Conservation (phyloP, 2,888 invertebrate genomes). For the Hybos culiciformis region DNA sequence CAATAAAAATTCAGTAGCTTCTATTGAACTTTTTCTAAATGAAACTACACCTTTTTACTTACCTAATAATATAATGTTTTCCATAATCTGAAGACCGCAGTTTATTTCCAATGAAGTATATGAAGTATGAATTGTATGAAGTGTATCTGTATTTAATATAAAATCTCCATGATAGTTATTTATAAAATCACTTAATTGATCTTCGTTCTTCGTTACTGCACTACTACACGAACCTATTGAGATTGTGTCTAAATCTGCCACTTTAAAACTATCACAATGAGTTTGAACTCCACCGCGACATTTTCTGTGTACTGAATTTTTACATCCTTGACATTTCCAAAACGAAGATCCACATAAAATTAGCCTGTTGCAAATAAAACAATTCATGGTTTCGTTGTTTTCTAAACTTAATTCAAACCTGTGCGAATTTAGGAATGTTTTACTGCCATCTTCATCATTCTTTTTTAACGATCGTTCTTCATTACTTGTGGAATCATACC, state of each 20-base stretch:
- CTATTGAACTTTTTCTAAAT: no score
- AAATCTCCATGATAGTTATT: constrained; percentile 19
- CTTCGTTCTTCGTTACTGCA: neutral
- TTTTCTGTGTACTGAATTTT: constrained; percentile 28
- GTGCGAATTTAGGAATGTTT: no score
- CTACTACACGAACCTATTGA: constrained; percentile 1
- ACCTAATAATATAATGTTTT: constrained; percentile 24
- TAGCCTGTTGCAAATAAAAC: constrained; percentile 24
- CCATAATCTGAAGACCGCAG: constrained; percentile 30
- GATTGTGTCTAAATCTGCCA: constrained; percentile 6
- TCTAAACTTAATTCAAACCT: constrained; percentile 31
- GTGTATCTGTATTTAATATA: constrained; percentile 15
- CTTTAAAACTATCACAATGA: constrained; percentile 20
- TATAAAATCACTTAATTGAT: neutral
- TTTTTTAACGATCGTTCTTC: no score
- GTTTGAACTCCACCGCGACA: constrained; percentile 27
- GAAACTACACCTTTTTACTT: neutral
- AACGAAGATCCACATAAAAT: constrained; percentile 27
- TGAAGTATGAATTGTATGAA: neutral
- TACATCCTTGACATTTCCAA: constrained; percentile 34
- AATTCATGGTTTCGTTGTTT: constrained; percentile 19
- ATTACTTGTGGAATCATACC: no score
- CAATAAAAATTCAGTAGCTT: no score
- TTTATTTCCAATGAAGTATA: constrained; percentile 25
- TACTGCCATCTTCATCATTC: no score